These are phyloP conservation scores for Tiliacea citrago DNA, from an alignment of 2,888 invertebrate genomes.

Conservation along the genomic window DNA sequence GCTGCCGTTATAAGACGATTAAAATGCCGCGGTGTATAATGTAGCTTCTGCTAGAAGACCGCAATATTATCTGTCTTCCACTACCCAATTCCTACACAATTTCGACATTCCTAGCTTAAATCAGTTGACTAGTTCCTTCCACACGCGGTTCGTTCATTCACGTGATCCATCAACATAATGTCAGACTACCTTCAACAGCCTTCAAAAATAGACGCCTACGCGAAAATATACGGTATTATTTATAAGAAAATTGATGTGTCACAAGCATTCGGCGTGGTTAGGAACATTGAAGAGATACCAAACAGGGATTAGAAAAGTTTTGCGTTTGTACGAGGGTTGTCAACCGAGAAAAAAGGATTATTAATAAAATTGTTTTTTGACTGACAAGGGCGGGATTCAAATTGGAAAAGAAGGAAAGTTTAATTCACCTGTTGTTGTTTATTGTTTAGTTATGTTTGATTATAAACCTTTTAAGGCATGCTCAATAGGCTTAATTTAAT, in stretches of 20 bases:
- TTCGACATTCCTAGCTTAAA: neutral
- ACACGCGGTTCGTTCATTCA: neutral
- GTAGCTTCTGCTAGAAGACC: too few species aligned
- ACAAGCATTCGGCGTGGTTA: constrained; percentile 53
- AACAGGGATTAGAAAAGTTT: constrained; percentile 60
- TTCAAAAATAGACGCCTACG: constrained; percentile 35
- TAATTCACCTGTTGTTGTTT: neutral
- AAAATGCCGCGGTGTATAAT: too few species aligned
- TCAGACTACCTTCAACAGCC: constrained; percentile 15
- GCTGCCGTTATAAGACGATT: too few species aligned
- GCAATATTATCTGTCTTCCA: neutral
- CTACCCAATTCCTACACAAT: neutral
- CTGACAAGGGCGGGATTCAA: neutral
- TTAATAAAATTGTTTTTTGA: neutral
- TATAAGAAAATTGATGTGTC: constrained; percentile 65
- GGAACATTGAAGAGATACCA: constrained; percentile 48
- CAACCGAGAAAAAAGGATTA: neutral
- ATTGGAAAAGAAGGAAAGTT: neutral
- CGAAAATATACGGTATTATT: constrained; percentile 48
- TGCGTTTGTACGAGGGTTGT: constrained; percentile 45
- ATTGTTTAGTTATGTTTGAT: constrained; percentile 4
- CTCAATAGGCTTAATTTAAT: neutral
- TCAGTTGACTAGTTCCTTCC: neutral
- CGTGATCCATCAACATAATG: constrained; percentile 25
- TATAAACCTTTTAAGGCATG: neutral